These are phyloP conservation scores for Limonius californicus DNA, from an alignment of 1,140 invertebrate species.

Conservation along the genomic window DNA sequence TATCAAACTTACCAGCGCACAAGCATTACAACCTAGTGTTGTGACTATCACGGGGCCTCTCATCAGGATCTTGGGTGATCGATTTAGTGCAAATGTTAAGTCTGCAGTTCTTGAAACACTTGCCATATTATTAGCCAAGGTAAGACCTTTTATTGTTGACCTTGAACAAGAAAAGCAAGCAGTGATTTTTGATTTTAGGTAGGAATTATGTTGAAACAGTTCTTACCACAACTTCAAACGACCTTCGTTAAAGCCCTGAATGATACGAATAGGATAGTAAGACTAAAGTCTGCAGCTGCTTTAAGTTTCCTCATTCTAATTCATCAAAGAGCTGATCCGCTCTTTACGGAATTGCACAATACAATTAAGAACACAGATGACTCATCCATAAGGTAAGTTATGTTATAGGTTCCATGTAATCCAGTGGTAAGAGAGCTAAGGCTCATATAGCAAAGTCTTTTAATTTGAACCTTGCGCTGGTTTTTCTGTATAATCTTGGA, in stretches of 20 bases:
- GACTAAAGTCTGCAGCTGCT: conserved; percentile 85
- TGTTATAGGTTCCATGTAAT: too few species aligned
- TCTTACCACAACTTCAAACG: conserved; percentile 96
- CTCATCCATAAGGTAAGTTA: conserved; percentile 68
- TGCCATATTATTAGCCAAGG: conserved; percentile 85
- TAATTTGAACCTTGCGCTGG: too few species aligned
- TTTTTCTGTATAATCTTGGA: too few species aligned
- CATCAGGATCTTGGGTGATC: conserved; percentile 94
- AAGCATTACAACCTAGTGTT: conserved; percentile 89
- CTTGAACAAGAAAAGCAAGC: too few species aligned
- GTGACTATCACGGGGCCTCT: conserved; percentile 96
- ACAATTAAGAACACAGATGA: conserved; percentile 83
- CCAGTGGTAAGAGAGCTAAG: too few species aligned
- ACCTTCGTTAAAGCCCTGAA: conserved; percentile 93
- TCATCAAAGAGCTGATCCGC: conserved; percentile 80
- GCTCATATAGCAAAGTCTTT: too few species aligned
- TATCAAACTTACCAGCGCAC: conserved; percentile 78
- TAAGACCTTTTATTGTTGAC: too few species aligned
- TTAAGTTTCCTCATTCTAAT: conserved; percentile 86
- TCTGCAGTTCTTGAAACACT: conserved; percentile 94
- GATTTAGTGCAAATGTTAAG: conserved; percentile 91
- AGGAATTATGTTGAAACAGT: conserved; percentile 91
- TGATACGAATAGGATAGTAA: conserved; percentile 82
- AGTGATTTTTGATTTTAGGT: conserved; percentile 58
- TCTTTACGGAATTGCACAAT: conserved; percentile 88